Base-by-base conservation (phyloP, 53 echinoderm and acorn worm genomes). In the Temnopleurus reevesii region DNA sequence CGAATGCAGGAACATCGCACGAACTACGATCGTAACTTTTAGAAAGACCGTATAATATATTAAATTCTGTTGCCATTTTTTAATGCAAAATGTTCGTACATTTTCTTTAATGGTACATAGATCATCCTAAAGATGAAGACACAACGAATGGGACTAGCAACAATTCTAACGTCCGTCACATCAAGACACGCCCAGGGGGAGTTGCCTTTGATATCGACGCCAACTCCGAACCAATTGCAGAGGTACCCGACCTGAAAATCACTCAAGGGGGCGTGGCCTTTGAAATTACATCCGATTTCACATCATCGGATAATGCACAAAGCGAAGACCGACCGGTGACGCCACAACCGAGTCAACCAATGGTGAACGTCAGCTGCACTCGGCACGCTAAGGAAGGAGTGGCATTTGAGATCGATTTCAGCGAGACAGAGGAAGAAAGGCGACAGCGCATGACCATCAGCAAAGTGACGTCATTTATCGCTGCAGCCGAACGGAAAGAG, bases 391-490 rank as follows among this genome's bases (percentile, higher is more conserved):
- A 49, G 49, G 30, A 49, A 49, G 79, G 79, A 12, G 49, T 79
- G 79, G 47, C 79, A 12, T 79, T 79, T 29, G 79, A 47, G 46
- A 79, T 79, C 6, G 79, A 79, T 28, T 79, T 79, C 79, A 79
- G 46, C 17, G 79, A 79, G 24, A 29, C 24, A 12, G 79, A 46
- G 5, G 79, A 47, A 28, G 47, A 79, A 47, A 79, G 46, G 29
- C 26, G 49, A 49, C 46, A 27, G 10, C 49, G 45, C 13, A 79
- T 17, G 28, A 49, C 79, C 21, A 35, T 79, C 2, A 79, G 49
- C 79, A 79, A 79, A 79, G 79, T 79, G 27, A 49, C 79, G 47
- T 46, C 79, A 27, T 8, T 47, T 15, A 79, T 79, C 12, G 79
- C 79, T 30, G 18, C 12, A 26, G 51, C 45, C 13, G 30, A 47